These are phyloP conservation scores for Eristalis arbustorum DNA, from an alignment of 2,888 invertebrate genomes.

Conservation along the genomic window DNA sequence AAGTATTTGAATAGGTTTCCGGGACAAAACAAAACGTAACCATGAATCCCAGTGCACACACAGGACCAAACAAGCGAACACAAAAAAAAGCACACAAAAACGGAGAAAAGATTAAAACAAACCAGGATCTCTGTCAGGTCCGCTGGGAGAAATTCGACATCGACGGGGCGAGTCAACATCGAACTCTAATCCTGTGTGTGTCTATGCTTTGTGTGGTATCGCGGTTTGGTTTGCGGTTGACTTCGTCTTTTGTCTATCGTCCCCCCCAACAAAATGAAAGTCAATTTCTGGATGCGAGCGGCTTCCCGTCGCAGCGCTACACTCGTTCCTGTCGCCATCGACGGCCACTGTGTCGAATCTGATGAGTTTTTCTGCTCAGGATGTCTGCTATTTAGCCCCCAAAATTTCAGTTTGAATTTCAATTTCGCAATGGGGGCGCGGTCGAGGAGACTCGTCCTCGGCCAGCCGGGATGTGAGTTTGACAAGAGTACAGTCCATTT, in stretches of 20 bases:
- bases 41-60: background rate
- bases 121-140: slow-evolving; percentile 52
- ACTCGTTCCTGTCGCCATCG: background rate
- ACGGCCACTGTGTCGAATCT: slow-evolving; percentile 14
- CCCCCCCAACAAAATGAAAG: slow-evolving; percentile 44
- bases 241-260: slow-evolving; percentile 64
- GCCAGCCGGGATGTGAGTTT: slow-evolving; percentile 37
- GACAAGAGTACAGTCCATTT: slow-evolving; percentile 21
- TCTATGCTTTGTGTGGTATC: slow-evolving; percentile 58
- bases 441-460: slow-evolving; percentile 23
- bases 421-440: slow-evolving; percentile 33
- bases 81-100: background rate
- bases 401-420: slow-evolving; percentile 52
- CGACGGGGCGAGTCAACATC: slow-evolving; percentile 52
- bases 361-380: slow-evolving; percentile 60
- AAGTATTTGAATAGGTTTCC: slow-evolving; percentile 69
- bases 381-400: slow-evolving; percentile 49
- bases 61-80: background rate
- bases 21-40: slow-evolving; percentile 28
- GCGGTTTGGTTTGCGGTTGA: slow-evolving; percentile 69
- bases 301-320: background rate
- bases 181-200: slow-evolving; percentile 46
- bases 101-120: slow-evolving; percentile 53
- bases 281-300: slow-evolving; percentile 56
- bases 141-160: slow-evolving; percentile 40